Base-by-base conservation (phyloP, 2,113 vertebrate species). In the Paratilapia polleni region DNA sequence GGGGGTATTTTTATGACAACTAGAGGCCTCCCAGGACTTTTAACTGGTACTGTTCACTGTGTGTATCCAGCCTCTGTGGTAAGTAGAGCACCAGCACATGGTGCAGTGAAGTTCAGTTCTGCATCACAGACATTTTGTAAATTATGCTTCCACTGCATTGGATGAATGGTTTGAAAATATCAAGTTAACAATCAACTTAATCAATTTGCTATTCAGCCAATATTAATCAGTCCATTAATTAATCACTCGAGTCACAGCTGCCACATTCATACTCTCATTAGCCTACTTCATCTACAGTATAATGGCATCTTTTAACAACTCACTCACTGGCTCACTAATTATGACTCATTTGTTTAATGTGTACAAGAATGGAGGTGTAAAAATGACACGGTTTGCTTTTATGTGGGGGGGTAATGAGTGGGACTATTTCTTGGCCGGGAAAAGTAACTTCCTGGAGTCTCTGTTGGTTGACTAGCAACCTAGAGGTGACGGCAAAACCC, bases 21-120 rank as follows among this genome's bases (percentile, higher is more conserved):
- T 88, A 77, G 66, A 89, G 85, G 79, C 82, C 91, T 91, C 90
- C 66, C 73, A 79, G 89, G 90, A 93, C 88, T 85, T 91, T 86
- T 88, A 87, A 86, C 85, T 85, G 89, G 81, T 89, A 13, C 80
- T 75, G 87, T 79, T 92, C 78, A 57, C 79, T 38, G 73, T 76
- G 81, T 76, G 84, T 58, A 87, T 85, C 86, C 83, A 85, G 73
- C 73, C 52, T 87, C 54, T 8, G 52, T 64, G 75, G 38, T 81
- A 91, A 92, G 84, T 89, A 64, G 85, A 92, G 80, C 85, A 89
- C 81, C 66, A 75, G 47, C 77, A 73, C 68, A 70, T 20, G 24
- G 82, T 73, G 80, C 76, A 84, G 20, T 11, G 34, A 83, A 74
- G 87, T 87, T 78, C 58, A 85, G 62, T 57, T 84, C 77, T 77